Conservation (phyloP, 2,113 vertebrate genomes). For the Pionites leucogaster region DNA sequence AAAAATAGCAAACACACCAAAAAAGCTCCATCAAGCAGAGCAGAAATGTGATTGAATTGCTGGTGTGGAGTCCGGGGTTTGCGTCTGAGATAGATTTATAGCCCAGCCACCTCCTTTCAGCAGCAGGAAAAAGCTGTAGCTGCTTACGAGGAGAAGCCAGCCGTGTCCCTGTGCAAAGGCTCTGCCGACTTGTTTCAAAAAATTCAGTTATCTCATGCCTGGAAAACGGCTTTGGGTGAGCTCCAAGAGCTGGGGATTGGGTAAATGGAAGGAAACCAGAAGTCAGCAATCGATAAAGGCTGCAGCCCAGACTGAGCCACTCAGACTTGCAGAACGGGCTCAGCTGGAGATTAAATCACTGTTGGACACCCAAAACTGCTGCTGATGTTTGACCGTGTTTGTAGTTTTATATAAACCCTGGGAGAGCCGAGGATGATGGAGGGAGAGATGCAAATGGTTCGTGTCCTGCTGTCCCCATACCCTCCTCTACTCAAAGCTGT, state of each 20-base stretch:
- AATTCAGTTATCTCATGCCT: neutral
- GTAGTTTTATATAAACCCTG: neutral
- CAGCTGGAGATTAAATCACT: neutral
- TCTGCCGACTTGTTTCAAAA: neutral
- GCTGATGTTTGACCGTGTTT: neutral
- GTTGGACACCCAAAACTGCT: neutral
- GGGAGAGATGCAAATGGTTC: neutral
- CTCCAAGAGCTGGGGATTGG: neutral
- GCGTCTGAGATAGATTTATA: neutral
- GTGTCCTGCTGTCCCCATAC: neutral
- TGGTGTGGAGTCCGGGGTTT: neutral
- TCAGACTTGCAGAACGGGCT: neutral
- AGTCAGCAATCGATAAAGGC: neutral
- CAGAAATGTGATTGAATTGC: neutral
- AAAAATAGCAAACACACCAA: neutral
- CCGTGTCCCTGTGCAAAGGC: neutral
- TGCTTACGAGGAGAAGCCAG: neutral
- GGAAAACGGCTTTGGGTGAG: conserved; percentile 10
- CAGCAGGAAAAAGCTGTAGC: neutral
- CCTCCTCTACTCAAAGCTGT: accelerated
- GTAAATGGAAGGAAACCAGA: neutral
- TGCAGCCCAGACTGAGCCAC: neutral
- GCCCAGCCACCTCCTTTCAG: neutral
- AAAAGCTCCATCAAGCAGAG: neutral
- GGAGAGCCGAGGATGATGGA: neutral